A percentile compares a stretch with the other conserved stretches of the same genome.
Conservation (phyloP, 1,140 invertebrate species). For the Propsilocerus akamusi region DNA sequence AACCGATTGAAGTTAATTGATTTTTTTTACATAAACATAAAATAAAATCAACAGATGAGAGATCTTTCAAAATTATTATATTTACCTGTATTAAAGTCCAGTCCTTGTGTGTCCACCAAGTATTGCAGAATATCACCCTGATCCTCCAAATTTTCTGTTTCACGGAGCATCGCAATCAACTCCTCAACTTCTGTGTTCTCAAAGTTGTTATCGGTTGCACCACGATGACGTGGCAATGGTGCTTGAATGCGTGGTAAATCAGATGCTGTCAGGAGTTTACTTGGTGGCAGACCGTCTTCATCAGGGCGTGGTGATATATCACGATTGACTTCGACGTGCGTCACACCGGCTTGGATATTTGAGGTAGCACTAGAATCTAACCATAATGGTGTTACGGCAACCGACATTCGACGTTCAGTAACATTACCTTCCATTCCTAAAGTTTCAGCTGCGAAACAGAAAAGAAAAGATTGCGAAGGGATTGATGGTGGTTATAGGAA, state of each 20-base stretch:
- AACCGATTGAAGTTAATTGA: no score
- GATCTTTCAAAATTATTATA: no score
- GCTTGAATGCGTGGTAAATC: slow-evolving; percentile 26
- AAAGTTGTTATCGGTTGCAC: slow-evolving; percentile 46
- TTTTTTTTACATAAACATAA: no score
- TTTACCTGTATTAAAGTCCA: slow-evolving; percentile 62
- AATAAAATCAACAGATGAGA: no score
- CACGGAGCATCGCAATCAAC: slow-evolving; percentile 73
- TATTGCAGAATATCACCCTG: slow-evolving; percentile 98
- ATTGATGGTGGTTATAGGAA: no score
- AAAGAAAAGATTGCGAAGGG: neutral
- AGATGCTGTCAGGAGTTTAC: slow-evolving; percentile 11
- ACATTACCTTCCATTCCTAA: slow-evolving; percentile 47
- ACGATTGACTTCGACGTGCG: no score
- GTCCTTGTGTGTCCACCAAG: slow-evolving; percentile 68
- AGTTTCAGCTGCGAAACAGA: slow-evolving; percentile 37
- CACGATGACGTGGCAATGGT: slow-evolving; percentile 29
- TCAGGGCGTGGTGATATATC: slow-evolving; percentile 20
- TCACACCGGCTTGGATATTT: slow-evolving; percentile 23
- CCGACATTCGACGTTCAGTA: slow-evolving; percentile 32
- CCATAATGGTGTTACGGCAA: slow-evolving; percentile 33
- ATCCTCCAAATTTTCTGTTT: slow-evolving; percentile 88
- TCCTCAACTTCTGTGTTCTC: slow-evolving; percentile 84
- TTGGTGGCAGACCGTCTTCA: slow-evolving; percentile 6
- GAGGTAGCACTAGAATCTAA: slow-evolving; percentile 21